These are phyloP conservation scores for Crotalus tigris DNA, from an alignment of 2,113 vertebrate species.

Conservation along the genomic window DNA sequence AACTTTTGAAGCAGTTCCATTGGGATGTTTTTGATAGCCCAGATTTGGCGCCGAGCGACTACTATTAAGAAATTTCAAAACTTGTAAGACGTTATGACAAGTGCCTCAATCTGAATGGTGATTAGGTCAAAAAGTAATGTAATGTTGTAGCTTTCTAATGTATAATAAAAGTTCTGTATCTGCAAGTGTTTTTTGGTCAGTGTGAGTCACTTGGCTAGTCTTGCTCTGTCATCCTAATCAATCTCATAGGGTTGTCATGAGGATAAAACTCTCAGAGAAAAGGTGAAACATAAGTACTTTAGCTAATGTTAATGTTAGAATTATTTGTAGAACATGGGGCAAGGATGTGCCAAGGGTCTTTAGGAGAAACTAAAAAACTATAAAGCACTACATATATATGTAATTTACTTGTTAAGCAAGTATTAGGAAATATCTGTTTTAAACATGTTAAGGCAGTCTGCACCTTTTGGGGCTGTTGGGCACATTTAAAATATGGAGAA, in stretches of 20 bases:
- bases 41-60: too few relatives aligned
- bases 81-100: too few relatives aligned
- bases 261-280: neutral
- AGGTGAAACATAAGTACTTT: neutral
- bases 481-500: neutral
- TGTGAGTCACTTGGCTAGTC: neutral
- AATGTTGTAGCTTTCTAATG: too few relatives aligned
- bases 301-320: neutral
- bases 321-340: neutral
- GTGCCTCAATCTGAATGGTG: too few relatives aligned
- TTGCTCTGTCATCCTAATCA: neutral
- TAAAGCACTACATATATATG: neutral
- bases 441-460: neutral
- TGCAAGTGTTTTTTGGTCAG: neutral
- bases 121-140: too few relatives aligned
- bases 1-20: too few relatives aligned
- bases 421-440: neutral
- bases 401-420: neutral
- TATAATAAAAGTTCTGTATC: too few relatives aligned
- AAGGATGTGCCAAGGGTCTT: neutral
- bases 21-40: too few relatives aligned
- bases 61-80: too few relatives aligned
- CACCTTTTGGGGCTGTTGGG: neutral
- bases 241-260: neutral
- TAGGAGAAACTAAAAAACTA: neutral